Evolutionary conservation across 2,888 invertebrate species (phyloP).

Genomic region (Cabera pusaria): DNA sequence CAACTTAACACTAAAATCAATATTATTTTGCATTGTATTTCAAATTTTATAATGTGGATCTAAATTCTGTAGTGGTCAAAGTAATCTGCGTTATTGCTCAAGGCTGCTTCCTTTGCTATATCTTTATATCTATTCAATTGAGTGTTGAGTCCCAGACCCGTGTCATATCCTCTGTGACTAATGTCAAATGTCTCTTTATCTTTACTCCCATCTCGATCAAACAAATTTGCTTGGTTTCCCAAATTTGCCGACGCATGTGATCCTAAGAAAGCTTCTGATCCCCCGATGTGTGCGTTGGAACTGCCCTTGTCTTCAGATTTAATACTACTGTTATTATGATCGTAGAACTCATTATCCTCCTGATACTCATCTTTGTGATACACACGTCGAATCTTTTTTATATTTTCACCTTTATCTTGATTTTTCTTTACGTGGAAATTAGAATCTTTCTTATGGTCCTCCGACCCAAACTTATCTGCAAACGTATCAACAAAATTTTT

Average conservation of each 20-base stretch:
- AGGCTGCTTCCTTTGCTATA: conserved; percentile 50
- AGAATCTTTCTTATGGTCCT: conserved; percentile 50
- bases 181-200: conserved; percentile 40
- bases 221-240: not conserved
- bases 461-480: conserved; percentile 61
- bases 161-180: conserved; percentile 40
- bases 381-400: conserved; percentile 64
- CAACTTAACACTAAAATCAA: no score
- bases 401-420: conserved; percentile 60
- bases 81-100: conserved; percentile 53
- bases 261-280: conserved; percentile 49
- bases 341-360: conserved; percentile 69
- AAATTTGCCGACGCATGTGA: conserved; percentile 45
- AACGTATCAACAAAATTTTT: conserved; percentile 64
- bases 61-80: conserved; percentile 28
- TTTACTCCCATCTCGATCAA: conserved; percentile 38
- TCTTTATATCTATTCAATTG: conserved; percentile 51
- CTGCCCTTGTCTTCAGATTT: conserved; percentile 51
- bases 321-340: conserved; percentile 55
- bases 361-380: conserved; percentile 73
- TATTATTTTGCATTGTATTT: no score
- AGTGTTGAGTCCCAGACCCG: conserved; percentile 36
- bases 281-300: conserved; percentile 48
- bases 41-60: no score
- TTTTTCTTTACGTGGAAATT: conserved; percentile 48